Conservation (phyloP, 2,888 invertebrate species). For the Dryomyza anilis region DNA sequence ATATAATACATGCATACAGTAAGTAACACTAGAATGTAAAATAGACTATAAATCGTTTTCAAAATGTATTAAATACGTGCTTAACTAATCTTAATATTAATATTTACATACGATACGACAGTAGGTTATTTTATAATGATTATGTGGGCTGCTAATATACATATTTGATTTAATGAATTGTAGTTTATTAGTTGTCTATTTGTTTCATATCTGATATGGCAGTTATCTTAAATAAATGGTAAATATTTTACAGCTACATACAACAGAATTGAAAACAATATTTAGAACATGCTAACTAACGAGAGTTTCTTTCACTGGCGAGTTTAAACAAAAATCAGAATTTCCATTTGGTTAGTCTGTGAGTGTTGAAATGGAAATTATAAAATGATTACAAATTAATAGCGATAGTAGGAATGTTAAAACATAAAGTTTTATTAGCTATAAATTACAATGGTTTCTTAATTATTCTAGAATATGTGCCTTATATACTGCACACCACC, state of each 20-base stretch:
- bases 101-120: constrained; percentile 3
- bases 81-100: neutral
- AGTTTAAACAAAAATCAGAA: neutral
- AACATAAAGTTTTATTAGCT: neutral
- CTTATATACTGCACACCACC: too few species aligned
- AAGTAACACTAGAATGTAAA: constrained; percentile 12
- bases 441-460: neutral
- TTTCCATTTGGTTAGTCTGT: neutral
- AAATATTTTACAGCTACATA: constrained; percentile 21
- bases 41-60: constrained; percentile 2
- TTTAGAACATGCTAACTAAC: neutral
- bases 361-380: neutral
- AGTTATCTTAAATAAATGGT: constrained; percentile 11
- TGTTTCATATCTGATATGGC: neutral
- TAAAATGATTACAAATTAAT: neutral
- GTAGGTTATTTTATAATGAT: neutral
- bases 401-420: constrained; percentile 7
- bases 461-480: neutral
- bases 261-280: neutral
- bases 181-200: neutral
- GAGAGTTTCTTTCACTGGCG: neutral
- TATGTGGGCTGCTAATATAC: neutral
- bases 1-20: neutral
- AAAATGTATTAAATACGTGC: neutral
- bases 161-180: neutral